A percentile compares a stretch with the other conserved stretches of the same genome.
Conservation (phyloP, 2,888 invertebrate genomes). For the Fissipunctia ypsillon region DNA sequence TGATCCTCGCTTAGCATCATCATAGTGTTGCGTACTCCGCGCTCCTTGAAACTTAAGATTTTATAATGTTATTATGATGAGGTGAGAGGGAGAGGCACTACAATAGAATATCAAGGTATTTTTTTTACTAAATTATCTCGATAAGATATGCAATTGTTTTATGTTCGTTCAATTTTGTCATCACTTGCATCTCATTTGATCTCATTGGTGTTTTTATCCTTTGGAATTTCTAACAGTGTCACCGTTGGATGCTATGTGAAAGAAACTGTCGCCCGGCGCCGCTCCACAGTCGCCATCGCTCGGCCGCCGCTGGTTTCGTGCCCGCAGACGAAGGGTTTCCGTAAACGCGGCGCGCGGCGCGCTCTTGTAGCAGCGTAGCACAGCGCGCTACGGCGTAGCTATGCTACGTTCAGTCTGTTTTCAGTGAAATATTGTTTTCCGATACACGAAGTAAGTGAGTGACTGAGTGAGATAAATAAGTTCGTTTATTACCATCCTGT, state of each 20-base stretch:
- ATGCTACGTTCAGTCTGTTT: neutral
- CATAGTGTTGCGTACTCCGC: conserved; percentile 96
- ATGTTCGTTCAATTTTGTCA: neutral
- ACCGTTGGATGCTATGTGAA: neutral
- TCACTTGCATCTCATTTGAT: too few species aligned
- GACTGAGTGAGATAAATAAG: neutral
- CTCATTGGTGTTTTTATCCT: conserved; percentile 1
- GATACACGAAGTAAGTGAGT: neutral
- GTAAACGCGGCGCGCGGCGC: too few species aligned
- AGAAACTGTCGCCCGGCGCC: too few species aligned
- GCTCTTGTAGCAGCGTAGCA: conserved; percentile 21
- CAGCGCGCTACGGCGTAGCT: conserved; percentile 17
- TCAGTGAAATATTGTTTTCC: neutral
- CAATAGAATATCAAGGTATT: neutral
- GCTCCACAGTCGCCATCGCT: too few species aligned
- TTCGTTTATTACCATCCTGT: conserved; percentile 94
- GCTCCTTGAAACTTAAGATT: conserved; percentile 95
- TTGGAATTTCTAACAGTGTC: neutral
- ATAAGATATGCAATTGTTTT: neutral
- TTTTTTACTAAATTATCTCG: conserved; percentile 1
- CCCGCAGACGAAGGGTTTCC: too few species aligned
- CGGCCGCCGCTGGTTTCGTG: too few species aligned
- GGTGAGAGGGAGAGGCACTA: neutral
- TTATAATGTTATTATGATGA: neutral
- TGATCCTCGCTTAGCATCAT: conserved; percentile 93